Base-by-base conservation (phyloP, 1,140 invertebrate species). In the Heliothis subflexa region DNA sequence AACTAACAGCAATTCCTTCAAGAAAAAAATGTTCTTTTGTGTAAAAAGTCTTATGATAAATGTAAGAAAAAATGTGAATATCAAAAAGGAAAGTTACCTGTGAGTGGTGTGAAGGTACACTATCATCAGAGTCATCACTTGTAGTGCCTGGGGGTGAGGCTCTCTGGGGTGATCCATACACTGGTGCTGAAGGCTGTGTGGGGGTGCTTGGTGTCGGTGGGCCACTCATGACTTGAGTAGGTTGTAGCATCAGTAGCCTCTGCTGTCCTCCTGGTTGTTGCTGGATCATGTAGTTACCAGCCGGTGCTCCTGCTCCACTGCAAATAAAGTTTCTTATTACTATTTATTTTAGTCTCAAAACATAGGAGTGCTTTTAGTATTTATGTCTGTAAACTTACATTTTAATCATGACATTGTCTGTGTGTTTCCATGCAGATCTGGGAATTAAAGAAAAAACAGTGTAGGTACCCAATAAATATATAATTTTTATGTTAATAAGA, bases 51-150 rank as follows among this genome's bases (percentile, higher is more conserved):
- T n/a, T n/a, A n/a, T n/a, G n/a, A n/a, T n/a, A n/a, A n/a, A n/a
- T n/a, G n/a, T n/a, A n/a, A n/a, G n/a, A 61, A 28, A 52, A 18
- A 64, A 70, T 28, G n/a, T 28, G 11, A 49, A 11, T 14, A 72
- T 49, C 25, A 13, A 21, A 55, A 66, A 62, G 45, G 59, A 21
- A 66, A 12, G 4, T 70, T 68, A 94, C 93, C 89, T 94, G 93
- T 62, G 93, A 92, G 81, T 94, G 92, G 77, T 94, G 96, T 78
- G 94, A 95, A 49, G 97, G 97, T 21, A 97, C 97, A 92, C 97
- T 98, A 88, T 98, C 98, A 92, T 98, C 97, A 86, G 97, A 98
- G 86, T 98, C 97, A 90, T 98, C 98, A 93, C 97, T 98, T 11
- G 97, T 98, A 40, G 97, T 96, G 70, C 96, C 89, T 94, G 96